Base-by-base conservation (phyloP, 2,797 vertebrate genomes). In the Pachyuromys duprasi region DNA sequence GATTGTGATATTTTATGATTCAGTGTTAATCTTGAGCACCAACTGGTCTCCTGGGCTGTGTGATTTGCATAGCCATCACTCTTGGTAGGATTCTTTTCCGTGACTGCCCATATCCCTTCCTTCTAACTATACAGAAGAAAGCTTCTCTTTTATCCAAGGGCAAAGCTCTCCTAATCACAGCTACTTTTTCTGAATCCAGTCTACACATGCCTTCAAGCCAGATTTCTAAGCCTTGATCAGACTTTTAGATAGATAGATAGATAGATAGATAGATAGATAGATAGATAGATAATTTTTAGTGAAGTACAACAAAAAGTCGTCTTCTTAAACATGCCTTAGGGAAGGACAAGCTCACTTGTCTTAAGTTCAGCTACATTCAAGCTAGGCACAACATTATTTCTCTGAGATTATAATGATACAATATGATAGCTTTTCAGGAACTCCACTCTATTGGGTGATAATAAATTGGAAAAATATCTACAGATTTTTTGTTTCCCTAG, bases 131-230 rank as follows among this genome's bases (percentile, higher is more conserved):
- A 6, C 12, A 20, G 33, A 84, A 45, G 42, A 86, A 24, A 65
- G 57, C 74, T 12, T 24, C 5, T 22, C 15, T 4, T 79, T 57
- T 88, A 95, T 26, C 62, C 49, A 49, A 93, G 26, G 55, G 45
- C 42, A 82, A 62, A 94, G 87, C 89, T 74, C 89, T 92, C 45
- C 81, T 74, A 39, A 78, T 55, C 49, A 62, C 55, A 80, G 84
- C 72, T 94, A 82, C 65, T 93, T 90, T 45, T 86, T 70, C 74
- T 88, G 57, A 91, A 86, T 78, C 33, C 80, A 89, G 89, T 88
- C 84, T 95, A 65, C 28, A 69, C 31, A 39, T 39, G 20, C 75
- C 63, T 79, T 75, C 76, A 90, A 80, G 62, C 76, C 88, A 9
- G 60, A 26, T 79, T 83, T 70, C 36, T 91, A 86, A 96, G 95